These are phyloP conservation scores for Rhadina sibilatrix DNA, from an alignment of 2,113 vertebrate species.

Conservation along the genomic window DNA sequence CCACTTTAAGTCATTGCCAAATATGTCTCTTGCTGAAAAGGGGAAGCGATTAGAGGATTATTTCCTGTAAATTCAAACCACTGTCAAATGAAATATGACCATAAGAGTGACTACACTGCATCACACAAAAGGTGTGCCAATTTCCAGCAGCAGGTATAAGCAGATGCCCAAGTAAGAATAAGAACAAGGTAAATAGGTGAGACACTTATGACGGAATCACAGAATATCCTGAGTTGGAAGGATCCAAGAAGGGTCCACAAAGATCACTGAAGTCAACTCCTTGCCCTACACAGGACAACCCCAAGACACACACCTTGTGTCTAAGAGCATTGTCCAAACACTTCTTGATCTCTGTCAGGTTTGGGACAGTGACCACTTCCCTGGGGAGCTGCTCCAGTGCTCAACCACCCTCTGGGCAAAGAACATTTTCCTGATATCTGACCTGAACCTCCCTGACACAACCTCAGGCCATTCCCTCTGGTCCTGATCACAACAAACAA, in stretches of 20 bases:
- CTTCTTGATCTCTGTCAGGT: not conserved
- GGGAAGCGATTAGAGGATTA: not conserved
- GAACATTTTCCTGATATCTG: not conserved
- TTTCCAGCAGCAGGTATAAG: not conserved
- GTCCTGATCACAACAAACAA: not conserved
- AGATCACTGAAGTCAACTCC: not conserved
- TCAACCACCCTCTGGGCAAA: not conserved
- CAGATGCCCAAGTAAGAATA: not conserved
- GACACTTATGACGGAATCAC: not conserved
- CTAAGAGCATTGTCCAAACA: not conserved
- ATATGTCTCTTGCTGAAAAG: not conserved
- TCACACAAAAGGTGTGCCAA: not conserved
- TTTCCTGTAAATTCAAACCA: conserved; percentile 2
- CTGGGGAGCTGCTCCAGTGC: not conserved
- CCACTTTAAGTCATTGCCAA: not conserved
- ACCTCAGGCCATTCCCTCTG: not conserved
- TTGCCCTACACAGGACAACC: not conserved
- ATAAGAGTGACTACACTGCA: not conserved
- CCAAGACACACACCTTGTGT: not conserved
- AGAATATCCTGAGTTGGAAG: not conserved
- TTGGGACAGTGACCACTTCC: not conserved
- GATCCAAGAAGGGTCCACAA: too few relatives aligned
- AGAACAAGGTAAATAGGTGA: not conserved
- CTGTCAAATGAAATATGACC: not conserved
- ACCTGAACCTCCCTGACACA: not conserved